Base-by-base conservation (phyloP, 1,140 invertebrate species). In the Calosoma granatense region DNA sequence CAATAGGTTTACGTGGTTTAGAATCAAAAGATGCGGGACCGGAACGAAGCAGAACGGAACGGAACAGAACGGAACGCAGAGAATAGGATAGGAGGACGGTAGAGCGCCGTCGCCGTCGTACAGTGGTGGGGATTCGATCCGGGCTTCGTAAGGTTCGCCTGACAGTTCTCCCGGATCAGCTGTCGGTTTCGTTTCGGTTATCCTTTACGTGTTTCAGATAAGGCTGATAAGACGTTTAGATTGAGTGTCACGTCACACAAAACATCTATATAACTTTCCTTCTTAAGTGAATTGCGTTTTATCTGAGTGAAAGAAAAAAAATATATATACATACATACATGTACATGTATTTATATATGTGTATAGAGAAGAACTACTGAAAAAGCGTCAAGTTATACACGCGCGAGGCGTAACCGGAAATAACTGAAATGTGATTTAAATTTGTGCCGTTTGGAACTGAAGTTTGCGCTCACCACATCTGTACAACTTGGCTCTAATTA, bases 101-200 rank as follows among this genome's bases (percentile, higher is more conserved):
- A 47, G 41, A 17, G 41, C 41, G 41, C 41, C 9, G 9, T 4
- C 17, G 41, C 41, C 15, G 15, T 4, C 4, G 6, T 47, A 12
- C 17, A 12, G 41, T 47, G 17, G 41, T 47, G 41, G 41, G 41
- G 41, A 47, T 47, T 47, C 41, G 41, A 47, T 47, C 41, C 41
- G 41, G 41, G 41, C 41, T 47, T 4, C 17, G 15, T 6, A 9
- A 47, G 41, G 41, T 47, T 47, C 17, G 9, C 41, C 17, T 47
- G 41, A 47, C 41, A 47, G 41, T 47, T 17, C 41, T 47, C 41
- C 41, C 41, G 41, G 41, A 47, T 47, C 41, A 47, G 41, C 41
- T 47, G 41, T 47, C 15, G 41, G 41, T 47, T 11, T 47, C 41
- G 41, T 47, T 17, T 47, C 41, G 15, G 15, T 11, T 47, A 47